Evolutionary conservation across 1,140 invertebrate species (phyloP).

Genomic region (Cardiocondyla obscurior): DNA sequence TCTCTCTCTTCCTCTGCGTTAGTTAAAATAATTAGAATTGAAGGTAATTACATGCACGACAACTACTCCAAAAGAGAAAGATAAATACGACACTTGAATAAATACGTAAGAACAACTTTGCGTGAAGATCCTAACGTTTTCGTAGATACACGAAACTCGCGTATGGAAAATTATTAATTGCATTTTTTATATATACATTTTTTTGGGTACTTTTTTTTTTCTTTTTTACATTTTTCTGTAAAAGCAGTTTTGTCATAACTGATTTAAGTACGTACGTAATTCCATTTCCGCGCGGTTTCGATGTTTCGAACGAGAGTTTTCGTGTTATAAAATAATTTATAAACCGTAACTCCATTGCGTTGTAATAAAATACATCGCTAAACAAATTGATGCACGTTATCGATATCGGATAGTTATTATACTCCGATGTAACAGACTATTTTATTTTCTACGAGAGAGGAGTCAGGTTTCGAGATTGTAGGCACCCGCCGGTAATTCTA

Average conservation of each 20-base stretch:
- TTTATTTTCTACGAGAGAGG: too few species aligned
- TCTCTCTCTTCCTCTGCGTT: not conserved
- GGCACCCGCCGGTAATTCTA: too few species aligned
- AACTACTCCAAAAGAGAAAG: too few species aligned
- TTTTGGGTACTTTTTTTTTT: too few species aligned
- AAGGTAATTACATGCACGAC: not conserved
- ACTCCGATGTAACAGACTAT: not conserved
- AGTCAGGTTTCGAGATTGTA: too few species aligned
- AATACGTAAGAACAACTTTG: not conserved
- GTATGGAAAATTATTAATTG: not conserved
- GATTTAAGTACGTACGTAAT: too few species aligned
- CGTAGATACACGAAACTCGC: not conserved
- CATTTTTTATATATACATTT: not conserved
- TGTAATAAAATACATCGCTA: not conserved
- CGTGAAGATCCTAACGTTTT: not conserved
- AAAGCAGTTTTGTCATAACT: too few species aligned
- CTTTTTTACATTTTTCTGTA: too few species aligned
- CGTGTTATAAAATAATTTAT: too few species aligned
- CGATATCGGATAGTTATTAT: not conserved
- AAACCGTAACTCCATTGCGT: not conserved
- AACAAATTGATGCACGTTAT: not conserved
- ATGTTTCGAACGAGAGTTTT: too few species aligned
- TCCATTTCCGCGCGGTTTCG: not conserved
- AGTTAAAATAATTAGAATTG: constrained; percentile 3
- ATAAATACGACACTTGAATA: not conserved